A percentile compares a stretch with the other conserved stretches of the same genome.
Conservation (phyloP, 2,113 vertebrate genomes). For the Murina feae region DNA sequence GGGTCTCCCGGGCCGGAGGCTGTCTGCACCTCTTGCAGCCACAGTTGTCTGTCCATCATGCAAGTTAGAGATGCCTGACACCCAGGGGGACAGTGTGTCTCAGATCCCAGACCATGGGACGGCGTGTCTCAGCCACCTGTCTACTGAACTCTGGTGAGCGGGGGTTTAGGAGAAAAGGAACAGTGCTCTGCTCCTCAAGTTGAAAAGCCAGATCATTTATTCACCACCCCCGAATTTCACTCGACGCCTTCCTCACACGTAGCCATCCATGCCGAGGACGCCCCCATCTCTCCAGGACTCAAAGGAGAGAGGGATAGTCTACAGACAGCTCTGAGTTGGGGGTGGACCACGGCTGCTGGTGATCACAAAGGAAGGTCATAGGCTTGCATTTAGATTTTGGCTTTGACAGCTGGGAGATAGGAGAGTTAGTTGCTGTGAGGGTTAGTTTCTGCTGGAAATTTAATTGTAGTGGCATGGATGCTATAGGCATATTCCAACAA, state of each 20-base stretch:
- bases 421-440: rapidly evolving
- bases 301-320: background rate
- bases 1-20: background rate
- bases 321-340: rapidly evolving
- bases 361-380: background rate
- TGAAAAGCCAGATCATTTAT: background rate
- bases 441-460: background rate
- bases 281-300: background rate
- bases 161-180: background rate
- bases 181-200: rapidly evolving
- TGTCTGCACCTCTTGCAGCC: rapidly evolving
- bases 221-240: rapidly evolving
- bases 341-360: rapidly evolving
- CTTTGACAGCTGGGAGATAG: background rate
- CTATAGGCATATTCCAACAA: rapidly evolving
- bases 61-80: background rate
- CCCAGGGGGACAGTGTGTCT: too few relatives aligned
- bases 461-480: rapidly evolving
- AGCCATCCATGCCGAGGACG: rapidly evolving
- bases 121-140: background rate
- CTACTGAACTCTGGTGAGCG: rapidly evolving
- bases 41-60: rapidly evolving
- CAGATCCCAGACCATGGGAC: background rate
- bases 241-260: rapidly evolving
- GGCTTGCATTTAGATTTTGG: background rate